Percentiles rank a stretch among this genome's conserved stretches.
Evolutionary conservation across 2,888 invertebrate species (phyloP).

Genomic region (Euzophera pinguis): DNA sequence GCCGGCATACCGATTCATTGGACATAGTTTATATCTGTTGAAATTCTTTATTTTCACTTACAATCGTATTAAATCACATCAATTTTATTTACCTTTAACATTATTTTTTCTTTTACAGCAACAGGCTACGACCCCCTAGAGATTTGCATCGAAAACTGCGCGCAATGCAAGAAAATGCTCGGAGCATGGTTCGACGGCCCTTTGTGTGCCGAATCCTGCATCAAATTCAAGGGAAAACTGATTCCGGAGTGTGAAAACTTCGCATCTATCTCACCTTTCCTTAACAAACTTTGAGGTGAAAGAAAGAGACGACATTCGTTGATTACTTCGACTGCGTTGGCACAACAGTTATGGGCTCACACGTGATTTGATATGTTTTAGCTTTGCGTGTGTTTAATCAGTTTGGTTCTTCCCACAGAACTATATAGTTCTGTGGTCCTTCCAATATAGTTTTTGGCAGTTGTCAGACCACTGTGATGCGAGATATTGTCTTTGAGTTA

Average conservation of each 20-base stretch:
- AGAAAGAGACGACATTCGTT: conserved; percentile 8
- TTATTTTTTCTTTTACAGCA: conserved; percentile 38
- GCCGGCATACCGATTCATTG: too few species aligned
- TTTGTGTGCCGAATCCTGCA: conserved; percentile 90
- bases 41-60: too few species aligned
- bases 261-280: conserved; percentile 88
- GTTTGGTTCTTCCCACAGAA: not conserved
- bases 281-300: conserved; percentile 69
- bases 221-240: conserved; percentile 89
- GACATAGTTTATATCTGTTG: too few species aligned
- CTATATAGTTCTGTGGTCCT: too few species aligned
- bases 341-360: not conserved
- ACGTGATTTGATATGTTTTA: not conserved
- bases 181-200: conserved; percentile 93
- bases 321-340: not conserved
- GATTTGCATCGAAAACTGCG: conserved; percentile 91
- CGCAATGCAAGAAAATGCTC: conserved; percentile 93
- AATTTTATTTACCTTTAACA: not conserved
- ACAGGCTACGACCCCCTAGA: conserved; percentile 80
- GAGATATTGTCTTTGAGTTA: too few species aligned
- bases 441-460: too few species aligned
- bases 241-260: conserved; percentile 93
- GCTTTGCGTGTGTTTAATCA: not conserved
- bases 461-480: too few species aligned
- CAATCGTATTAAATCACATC: too few species aligned